These are phyloP conservation scores for Bombylius major DNA, from an alignment of 2,888 invertebrate genomes.

Conservation along the genomic window DNA sequence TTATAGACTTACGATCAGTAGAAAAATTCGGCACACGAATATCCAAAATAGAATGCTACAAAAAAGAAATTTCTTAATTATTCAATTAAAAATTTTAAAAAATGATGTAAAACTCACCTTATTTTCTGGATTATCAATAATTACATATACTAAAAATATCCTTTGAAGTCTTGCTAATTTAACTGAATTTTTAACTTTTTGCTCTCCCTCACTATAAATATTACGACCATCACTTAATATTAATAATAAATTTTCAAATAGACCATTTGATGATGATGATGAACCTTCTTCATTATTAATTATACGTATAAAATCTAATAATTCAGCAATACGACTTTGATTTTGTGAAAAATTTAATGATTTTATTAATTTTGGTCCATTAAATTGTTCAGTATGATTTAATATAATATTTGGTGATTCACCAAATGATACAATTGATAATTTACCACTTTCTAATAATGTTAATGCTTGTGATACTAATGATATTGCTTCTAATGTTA, in stretches of 20 bases:
- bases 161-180: slow-evolving; percentile 65
- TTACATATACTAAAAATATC: slow-evolving; percentile 89
- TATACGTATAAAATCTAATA: slow-evolving; percentile 67
- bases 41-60: slow-evolving; percentile 80
- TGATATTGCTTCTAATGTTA: slow-evolving; percentile 91
- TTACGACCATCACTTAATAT: slow-evolving; percentile 93
- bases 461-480: slow-evolving; percentile 81
- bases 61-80: slow-evolving; percentile 18
- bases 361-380: slow-evolving; percentile 70
- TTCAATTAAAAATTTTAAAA: not conserved
- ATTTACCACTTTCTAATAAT: slow-evolving; percentile 84
- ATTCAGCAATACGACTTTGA: slow-evolving; percentile 72
- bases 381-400: slow-evolving; percentile 67
- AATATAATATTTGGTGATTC: slow-evolving; percentile 76
- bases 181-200: slow-evolving; percentile 63
- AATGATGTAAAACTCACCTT: slow-evolving; percentile 44
- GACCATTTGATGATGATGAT: slow-evolving; percentile 32
- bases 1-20: slow-evolving; percentile 42
- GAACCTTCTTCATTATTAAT: slow-evolving; percentile 42
- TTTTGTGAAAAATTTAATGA: slow-evolving; percentile 79
- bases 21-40: slow-evolving; percentile 66
- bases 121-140: slow-evolving; percentile 86
- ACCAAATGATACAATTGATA: slow-evolving; percentile 86
- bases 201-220: slow-evolving; percentile 76
- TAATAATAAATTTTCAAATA: slow-evolving; percentile 54